Evolutionary conservation across 2,113 vertebrate genomes (phyloP), one percentile per base, ranked within the genome.

Genomic region (Tragulus kanchil): DNA sequence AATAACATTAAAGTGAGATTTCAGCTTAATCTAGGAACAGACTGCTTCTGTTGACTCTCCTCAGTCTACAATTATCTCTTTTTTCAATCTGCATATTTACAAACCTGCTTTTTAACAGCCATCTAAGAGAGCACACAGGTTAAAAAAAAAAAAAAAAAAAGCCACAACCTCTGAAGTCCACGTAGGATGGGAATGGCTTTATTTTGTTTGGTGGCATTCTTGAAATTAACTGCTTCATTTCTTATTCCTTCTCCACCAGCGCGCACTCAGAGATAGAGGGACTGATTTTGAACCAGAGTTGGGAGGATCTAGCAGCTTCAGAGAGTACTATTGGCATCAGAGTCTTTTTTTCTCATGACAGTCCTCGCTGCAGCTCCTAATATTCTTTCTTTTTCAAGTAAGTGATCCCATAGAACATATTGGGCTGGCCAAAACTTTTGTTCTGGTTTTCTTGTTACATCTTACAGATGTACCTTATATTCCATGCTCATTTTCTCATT

Each of bases 21-120:
- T 64, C 26, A 50, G 4, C 19, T 90, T 52, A 92, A 59, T 14
- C 36, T 61, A 28, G 26, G 42, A 64, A 64, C 65, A 17, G 50
- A 61, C 9, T 50, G 31, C 10, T 75, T 95, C 31, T 28, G 3
- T 71, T 90, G 67, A 92, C 6, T 50, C n/a, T 83, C 15, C 7
- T 94, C 31, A 67, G 6, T 31, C 14, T 78, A 64, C 56, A 65
- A 87, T 89, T 16, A 9, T 26, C 14, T 92, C 23, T 87, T 77
- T 6, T 9, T 94, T 92, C 69, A 62, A 62, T 97, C 16, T 89
- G 25, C 81, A 48, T 94, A 93, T 61, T 90, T 94, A 61, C 21
- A 65, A 56, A 96, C 31, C 31, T 90, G 5, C 42, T 94, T 75
- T 52, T 59, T 8, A 52, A 17, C 6, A 78, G 11, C 91, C 56